Percentiles rank a stretch among this genome's conserved stretches.
Evolutionary conservation across 1,140 invertebrate species (phyloP).

Genomic region (Hycleus phaleratus): DNA sequence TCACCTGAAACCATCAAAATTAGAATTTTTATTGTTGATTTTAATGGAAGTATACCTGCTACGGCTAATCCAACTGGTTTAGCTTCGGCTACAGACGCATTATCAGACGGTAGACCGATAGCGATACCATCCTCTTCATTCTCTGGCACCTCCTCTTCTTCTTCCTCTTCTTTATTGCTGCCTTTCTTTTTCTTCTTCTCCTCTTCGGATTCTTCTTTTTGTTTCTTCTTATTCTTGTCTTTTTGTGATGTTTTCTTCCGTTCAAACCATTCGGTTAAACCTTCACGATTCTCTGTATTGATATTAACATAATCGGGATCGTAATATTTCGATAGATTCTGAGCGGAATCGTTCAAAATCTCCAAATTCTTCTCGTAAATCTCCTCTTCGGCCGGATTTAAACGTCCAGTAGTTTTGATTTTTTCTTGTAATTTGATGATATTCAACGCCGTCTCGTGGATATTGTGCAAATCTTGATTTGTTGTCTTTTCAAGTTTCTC

Average conservation of each 20-base stretch:
- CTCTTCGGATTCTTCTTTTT: constrained; percentile 35
- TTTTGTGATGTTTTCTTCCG: constrained; percentile 19
- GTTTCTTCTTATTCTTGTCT: constrained; percentile 19
- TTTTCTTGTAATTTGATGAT: constrained; percentile 45
- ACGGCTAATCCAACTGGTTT: constrained; percentile 56
- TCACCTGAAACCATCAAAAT: constrained; percentile 39
- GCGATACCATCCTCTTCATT: constrained; percentile 42
- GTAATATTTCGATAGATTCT: constrained; percentile 41
- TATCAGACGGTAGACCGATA: constrained; percentile 46
- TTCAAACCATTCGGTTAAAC: constrained; percentile 34
- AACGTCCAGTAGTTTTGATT: constrained; percentile 42
- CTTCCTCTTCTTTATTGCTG: constrained; percentile 37
- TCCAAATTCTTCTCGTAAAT: constrained; percentile 43
- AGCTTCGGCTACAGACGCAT: constrained; percentile 58
- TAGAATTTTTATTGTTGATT: background rate
- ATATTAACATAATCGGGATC: constrained; percentile 23
- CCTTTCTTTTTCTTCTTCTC: constrained; percentile 32
- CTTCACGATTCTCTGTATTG: constrained; percentile 29
- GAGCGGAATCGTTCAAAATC: constrained; percentile 41
- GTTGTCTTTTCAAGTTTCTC: constrained; percentile 26
- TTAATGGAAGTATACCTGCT: constrained; percentile 35
- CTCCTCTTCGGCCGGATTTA: constrained; percentile 41
- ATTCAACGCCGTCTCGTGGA: constrained; percentile 43
- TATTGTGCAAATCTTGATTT: constrained; percentile 36
- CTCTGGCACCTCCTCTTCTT: constrained; percentile 44